Percentiles rank a stretch among this genome's conserved stretches.
phyloP scores from a whole-genome alignment of 2,888 invertebrate species.

The Ectemnius lituratus region DNA sequence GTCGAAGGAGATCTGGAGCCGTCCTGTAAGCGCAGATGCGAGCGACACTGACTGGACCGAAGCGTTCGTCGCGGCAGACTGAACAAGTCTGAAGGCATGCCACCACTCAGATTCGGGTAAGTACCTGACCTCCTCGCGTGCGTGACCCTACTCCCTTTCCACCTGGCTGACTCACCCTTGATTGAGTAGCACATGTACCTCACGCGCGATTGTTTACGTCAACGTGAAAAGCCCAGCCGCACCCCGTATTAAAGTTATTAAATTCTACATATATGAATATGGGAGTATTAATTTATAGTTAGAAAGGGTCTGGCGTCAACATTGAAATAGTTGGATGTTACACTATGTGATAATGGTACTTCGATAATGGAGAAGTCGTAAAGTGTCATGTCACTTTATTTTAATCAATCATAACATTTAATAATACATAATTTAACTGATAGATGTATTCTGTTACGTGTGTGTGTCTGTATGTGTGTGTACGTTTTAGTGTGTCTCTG shows the following conservation, averaged over 20 bases:
- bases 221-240: not conserved
- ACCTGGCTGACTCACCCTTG: not conserved
- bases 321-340: not conserved
- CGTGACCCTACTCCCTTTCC: not conserved
- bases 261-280: not conserved
- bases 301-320: not conserved
- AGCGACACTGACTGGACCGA: constrained; percentile 15
- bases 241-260: not conserved
- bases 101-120: not conserved
- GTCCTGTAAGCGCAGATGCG: constrained; percentile 25
- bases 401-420: constrained; percentile 77
- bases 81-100: constrained; percentile 2
- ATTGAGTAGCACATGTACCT: not conserved
- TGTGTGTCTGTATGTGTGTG: no score
- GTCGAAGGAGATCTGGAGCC: constrained; percentile 9
- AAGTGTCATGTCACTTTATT: constrained; percentile 77
- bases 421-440: constrained; percentile 77
- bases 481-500: no score
- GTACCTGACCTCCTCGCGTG: not conserved
- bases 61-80: not conserved
- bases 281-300: not conserved
- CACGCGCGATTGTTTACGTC: constrained; percentile 2
- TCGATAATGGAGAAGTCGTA: constrained; percentile 65
- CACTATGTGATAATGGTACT: not conserved
- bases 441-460: constrained; percentile 69